Conservation (phyloP, 2,113 vertebrate genomes). For the Baryphthengus martii region DNA sequence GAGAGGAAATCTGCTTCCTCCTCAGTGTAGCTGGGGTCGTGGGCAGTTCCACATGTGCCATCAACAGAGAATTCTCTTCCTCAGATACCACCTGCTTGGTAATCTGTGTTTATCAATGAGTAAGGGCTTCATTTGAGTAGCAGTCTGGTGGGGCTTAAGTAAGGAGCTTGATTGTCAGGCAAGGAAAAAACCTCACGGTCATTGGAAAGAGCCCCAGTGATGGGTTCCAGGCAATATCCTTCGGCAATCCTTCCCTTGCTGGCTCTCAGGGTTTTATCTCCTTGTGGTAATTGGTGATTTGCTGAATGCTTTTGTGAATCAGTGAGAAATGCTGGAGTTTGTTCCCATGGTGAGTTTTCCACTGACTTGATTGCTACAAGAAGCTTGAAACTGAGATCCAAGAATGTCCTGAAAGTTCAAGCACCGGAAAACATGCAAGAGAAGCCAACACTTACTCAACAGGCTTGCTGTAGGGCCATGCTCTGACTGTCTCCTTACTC, state of each 20-base stretch:
- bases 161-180: not conserved
- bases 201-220: not conserved
- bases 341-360: not conserved
- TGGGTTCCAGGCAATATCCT: not conserved
- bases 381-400: not conserved
- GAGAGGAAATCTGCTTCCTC: slow-evolving; percentile 14
- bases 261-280: not conserved
- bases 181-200: not conserved
- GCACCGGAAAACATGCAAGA: not conserved
- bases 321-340: not conserved
- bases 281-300: not conserved
- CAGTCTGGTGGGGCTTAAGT: not conserved
- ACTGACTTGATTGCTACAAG: not conserved
- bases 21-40: not conserved
- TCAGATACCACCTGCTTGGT: not conserved
- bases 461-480: not conserved
- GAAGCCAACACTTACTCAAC: not conserved
- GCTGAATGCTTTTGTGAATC: not conserved
- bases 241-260: not conserved
- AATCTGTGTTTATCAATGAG: not conserved
- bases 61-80: not conserved
- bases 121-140: not conserved
- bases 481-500: not conserved
- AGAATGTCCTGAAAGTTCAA: not conserved
- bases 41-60: not conserved